Evolutionary conservation across 2,888 invertebrate genomes (phyloP).

Genomic region (Caenorhabditis panamensis): DNA sequence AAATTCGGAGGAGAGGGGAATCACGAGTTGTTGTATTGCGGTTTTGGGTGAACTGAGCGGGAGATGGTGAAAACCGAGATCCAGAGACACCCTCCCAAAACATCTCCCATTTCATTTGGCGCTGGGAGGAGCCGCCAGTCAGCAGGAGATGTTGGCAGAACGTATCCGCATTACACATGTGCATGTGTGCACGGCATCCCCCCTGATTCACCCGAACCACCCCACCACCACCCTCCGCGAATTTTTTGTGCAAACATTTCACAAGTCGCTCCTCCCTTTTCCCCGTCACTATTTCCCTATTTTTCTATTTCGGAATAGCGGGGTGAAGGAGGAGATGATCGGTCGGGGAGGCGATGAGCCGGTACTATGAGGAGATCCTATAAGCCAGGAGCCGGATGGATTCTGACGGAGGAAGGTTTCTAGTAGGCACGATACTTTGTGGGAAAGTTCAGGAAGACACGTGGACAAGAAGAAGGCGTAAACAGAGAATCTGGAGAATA

Average conservation of each 20-base stretch:
- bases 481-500: not conserved
- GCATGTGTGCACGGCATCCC: slow-evolving; percentile 40
- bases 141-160: slow-evolving; percentile 24
- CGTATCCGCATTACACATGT: slow-evolving; percentile 60
- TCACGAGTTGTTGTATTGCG: slow-evolving; percentile 11
- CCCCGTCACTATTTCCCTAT: slow-evolving; percentile 12
- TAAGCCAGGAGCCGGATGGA: not conserved
- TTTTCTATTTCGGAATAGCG: slow-evolving; percentile 28
- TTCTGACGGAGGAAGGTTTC: slow-evolving; percentile 8
- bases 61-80: slow-evolving; percentile 56
- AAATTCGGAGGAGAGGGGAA: not conserved
- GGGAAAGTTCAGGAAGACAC: not conserved
- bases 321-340: slow-evolving; percentile 31
- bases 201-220: slow-evolving; percentile 32
- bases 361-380: slow-evolving; percentile 11
- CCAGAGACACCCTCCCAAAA: slow-evolving; percentile 40
- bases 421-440: not conserved
- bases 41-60: slow-evolving; percentile 26
- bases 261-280: not conserved
- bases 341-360: not conserved
- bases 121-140: slow-evolving; percentile 27
- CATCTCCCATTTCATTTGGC: slow-evolving; percentile 67
- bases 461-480: not conserved
- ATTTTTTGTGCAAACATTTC: slow-evolving; percentile 49
- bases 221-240: not conserved